phyloP scores from a whole-genome alignment of 2,797 vertebrate species.

The Acanthornis magna region DNA sequence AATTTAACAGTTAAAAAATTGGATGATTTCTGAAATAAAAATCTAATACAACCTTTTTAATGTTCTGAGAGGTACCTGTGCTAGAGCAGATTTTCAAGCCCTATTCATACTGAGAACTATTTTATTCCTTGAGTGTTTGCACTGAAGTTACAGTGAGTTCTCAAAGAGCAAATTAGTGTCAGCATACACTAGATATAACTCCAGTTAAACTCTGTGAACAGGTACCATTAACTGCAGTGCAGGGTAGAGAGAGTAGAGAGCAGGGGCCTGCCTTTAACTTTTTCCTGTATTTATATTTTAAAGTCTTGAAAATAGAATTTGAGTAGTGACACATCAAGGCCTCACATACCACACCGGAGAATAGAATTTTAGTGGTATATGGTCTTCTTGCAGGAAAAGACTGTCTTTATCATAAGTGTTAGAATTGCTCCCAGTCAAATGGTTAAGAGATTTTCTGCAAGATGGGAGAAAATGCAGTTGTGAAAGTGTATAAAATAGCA shows the following conservation, averaged over 20 bases:
- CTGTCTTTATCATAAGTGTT: not conserved
- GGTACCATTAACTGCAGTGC: not conserved
- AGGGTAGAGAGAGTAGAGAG: not conserved
- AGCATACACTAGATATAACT: not conserved
- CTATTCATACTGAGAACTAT: not conserved
- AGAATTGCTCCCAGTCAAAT: not conserved
- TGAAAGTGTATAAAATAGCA: not conserved
- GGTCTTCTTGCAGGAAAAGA: not conserved
- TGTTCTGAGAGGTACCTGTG: not conserved
- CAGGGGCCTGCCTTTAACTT: not conserved
- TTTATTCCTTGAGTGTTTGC: conserved; percentile 5
- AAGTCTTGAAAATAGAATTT: not conserved
- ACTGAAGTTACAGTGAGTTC: not conserved
- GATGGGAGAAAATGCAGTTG: not conserved
- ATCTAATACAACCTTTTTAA: not conserved
- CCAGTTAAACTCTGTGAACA: not conserved
- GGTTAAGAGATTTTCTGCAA: not conserved
- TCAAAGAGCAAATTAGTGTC: not conserved
- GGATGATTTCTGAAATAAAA: not conserved
- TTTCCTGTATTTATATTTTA: not conserved
- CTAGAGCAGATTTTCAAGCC: not conserved
- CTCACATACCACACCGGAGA: not conserved
- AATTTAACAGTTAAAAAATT: not conserved
- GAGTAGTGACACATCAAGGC: not conserved
- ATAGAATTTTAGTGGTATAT: not conserved